A percentile compares a stretch with the other conserved stretches of the same genome.
Evolutionary conservation across 2,797 vertebrate species (phyloP).

Genomic region (Phyllotis vaccarum): DNA sequence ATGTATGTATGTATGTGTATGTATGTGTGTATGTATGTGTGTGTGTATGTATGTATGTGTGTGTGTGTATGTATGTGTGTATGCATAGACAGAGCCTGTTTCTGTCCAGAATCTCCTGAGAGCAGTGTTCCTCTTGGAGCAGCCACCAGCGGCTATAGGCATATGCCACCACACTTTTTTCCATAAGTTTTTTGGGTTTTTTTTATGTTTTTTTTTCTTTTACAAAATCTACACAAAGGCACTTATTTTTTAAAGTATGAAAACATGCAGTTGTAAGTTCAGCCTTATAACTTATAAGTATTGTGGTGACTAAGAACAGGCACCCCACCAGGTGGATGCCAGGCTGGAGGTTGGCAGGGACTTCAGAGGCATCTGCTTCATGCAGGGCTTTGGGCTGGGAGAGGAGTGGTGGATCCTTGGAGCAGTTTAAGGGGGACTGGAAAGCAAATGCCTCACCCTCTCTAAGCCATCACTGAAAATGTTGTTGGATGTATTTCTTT

Average conservation of each 20-base stretch:
- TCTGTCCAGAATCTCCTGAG: background rate
- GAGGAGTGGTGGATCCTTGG: background rate
- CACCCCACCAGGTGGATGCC: background rate
- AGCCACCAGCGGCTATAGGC: background rate
- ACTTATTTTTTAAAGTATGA: constrained; percentile 19
- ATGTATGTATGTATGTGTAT: fast-evolving
- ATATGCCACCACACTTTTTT: background rate
- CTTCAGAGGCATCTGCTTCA: background rate
- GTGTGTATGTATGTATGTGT: background rate
- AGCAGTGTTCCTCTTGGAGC: background rate
- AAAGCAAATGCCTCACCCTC: background rate
- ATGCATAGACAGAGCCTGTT: background rate
- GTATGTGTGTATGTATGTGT: background rate
- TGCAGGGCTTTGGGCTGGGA: background rate
- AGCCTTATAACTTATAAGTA: too few relatives aligned
- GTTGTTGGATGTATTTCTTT: background rate
- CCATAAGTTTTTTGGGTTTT: background rate
- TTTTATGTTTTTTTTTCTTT: background rate
- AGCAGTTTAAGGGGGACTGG: background rate
- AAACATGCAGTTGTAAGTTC: background rate
- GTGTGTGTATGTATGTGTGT: fast-evolving
- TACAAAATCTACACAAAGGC: background rate
- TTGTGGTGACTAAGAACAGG: background rate
- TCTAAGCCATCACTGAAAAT: background rate
- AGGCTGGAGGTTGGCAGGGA: background rate